phyloP scores from a whole-genome alignment of 2,113 vertebrate genomes.

The Lanius ludovicianus region DNA sequence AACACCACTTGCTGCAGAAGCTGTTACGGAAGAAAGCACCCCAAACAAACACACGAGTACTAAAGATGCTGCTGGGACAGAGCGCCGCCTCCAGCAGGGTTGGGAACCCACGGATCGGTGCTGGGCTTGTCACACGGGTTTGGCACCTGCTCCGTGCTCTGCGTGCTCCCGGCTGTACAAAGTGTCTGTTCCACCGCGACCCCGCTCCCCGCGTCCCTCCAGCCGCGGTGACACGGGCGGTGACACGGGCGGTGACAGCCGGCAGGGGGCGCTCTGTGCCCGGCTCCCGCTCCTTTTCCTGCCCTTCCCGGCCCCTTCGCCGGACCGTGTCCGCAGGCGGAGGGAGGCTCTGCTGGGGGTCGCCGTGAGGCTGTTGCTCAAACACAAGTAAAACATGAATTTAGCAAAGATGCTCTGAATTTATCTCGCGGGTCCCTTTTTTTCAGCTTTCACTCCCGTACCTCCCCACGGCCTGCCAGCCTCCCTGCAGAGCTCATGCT shows the following conservation, averaged over 20 bases:
- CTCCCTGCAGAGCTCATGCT: fast-evolving
- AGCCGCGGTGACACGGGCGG: background rate
- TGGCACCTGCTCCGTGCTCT: background rate
- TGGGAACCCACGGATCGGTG: fast-evolving
- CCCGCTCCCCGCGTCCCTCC: background rate
- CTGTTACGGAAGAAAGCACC: background rate
- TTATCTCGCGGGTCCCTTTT: no score
- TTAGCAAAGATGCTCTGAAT: background rate
- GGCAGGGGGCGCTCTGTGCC: background rate
- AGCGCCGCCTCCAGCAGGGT: background rate
- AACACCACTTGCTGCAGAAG: background rate
- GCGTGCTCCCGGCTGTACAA: background rate
- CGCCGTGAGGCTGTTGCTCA: background rate
- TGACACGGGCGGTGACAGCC: background rate
- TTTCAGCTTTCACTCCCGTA: background rate
- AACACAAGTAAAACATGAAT: background rate
- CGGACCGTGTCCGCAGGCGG: background rate
- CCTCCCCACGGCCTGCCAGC: background rate
- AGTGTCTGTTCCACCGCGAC: no score
- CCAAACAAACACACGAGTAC: background rate
- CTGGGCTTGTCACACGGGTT: fast-evolving
- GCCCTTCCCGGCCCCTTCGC: background rate
- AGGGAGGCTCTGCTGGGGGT: background rate
- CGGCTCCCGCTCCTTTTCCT: background rate
- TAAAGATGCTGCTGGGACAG: background rate